A percentile compares a stretch with the other conserved stretches of the same genome.
Conservation (phyloP, 1,140 invertebrate genomes). For the Asbolus verrucosus region DNA sequence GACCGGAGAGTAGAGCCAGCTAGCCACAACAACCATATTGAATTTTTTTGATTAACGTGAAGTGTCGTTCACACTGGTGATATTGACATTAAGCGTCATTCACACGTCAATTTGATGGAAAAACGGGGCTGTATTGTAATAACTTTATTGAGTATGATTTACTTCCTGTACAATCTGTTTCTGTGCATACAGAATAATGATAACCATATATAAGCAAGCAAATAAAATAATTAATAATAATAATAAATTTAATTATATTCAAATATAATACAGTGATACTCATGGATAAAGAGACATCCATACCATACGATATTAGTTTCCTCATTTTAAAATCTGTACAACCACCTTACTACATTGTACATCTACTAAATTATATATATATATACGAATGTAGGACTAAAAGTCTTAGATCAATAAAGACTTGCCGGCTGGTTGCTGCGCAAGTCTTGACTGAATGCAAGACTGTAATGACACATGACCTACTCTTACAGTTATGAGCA, state of each 20-base stretch:
- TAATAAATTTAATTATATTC: conserved; percentile 60
- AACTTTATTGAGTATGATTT: conserved; percentile 62
- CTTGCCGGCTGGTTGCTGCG: not conserved
- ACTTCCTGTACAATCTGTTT: conserved; percentile 61
- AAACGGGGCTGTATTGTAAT: conserved; percentile 42
- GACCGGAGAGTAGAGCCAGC: too few relatives aligned
- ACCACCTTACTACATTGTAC: conserved; percentile 60
- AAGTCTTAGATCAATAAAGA: conserved; percentile 22
- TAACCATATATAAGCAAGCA: conserved; percentile 60
- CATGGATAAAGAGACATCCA: conserved; percentile 49
- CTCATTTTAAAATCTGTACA: conserved; percentile 60
- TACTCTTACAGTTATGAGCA: conserved; percentile 25
- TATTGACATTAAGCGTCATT: too few relatives aligned
- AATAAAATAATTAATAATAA: conserved; percentile 53
- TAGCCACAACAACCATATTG: too few relatives aligned
- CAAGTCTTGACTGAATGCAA: conserved; percentile 4
- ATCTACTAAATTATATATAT: conserved; percentile 54
- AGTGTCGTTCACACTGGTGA: too few relatives aligned
- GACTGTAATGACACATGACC: conserved; percentile 44
- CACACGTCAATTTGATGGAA: too few relatives aligned
- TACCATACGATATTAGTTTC: conserved; percentile 52
- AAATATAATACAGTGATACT: conserved; percentile 61
- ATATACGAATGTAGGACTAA: conserved; percentile 44
- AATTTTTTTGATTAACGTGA: too few relatives aligned
- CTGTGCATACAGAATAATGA: conserved; percentile 61